Base-by-base conservation (phyloP, 2,888 invertebrate genomes). In the Salpingus planirostris region DNA sequence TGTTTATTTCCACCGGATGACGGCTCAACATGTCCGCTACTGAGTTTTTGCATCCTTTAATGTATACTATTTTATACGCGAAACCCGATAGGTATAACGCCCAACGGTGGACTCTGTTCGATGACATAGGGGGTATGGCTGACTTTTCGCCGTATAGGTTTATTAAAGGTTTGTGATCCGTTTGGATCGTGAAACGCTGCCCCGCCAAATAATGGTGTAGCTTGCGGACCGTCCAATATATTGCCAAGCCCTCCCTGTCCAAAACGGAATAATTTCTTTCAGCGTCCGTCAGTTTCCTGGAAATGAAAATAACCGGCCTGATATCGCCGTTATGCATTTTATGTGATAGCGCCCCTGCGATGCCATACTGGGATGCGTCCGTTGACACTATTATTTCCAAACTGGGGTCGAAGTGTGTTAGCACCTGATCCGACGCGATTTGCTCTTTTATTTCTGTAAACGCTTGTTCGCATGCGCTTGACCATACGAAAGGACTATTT, bases 61-160 rank as follows among this genome's bases (percentile, higher is more conserved):
- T 25, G 24, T 38, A 27, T 23, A 31, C 18, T 5, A 42, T 36
- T n/a, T 24, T 22, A 29, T 33, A 42, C 5, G 25, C 15, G 21
- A 36, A 42, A 3, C 18, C 15, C 7, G 30, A 28, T 11, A 44
- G 18, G 36, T 30, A 42, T n/a, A 27, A 24, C 7, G 37, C 39
- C 42, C 44, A 42, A 29, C 42, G 33, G 18, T 42, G 39, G 8
- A 43, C 12, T 21, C 35, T 24, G 18, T 29, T 34, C 11, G 33
- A 31, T 8, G 33, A 15, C 37, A 36, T 34, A 13, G 30, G 29
- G 15, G 33, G 36, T 12, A 37, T 32, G 11, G 27, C 30, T 13
- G 24, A 33, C 13, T 34, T 27, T 21, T 29, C 28, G 5, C 31
- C 32, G 24, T 30, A 41, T 15, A 41, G 22, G 3, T 27, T n/a